Evolutionary conservation across 2,113 vertebrate species (phyloP).

Genomic region (Syngnathoides biaculeatus): DNA sequence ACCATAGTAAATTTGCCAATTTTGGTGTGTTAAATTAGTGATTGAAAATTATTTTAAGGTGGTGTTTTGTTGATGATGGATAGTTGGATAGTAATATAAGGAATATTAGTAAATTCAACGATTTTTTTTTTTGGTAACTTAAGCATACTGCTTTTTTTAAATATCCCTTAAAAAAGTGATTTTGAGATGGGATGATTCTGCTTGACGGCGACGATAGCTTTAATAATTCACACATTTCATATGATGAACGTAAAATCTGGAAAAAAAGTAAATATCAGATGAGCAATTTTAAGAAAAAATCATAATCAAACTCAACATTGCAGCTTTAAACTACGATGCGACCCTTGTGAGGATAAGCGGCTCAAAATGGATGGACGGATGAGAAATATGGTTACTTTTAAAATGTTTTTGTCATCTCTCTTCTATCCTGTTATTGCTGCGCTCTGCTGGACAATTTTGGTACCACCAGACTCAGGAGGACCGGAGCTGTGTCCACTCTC

Average conservation of each 20-base stretch:
- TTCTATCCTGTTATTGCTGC: conserved; percentile 51
- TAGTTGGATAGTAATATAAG: no score
- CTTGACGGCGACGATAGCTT: neutral
- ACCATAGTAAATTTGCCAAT: no score
- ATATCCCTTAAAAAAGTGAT: no score
- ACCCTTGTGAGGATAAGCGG: no score
- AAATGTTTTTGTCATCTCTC: conserved; percentile 25
- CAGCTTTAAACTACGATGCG: conserved; percentile 12
- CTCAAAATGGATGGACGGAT: no score
- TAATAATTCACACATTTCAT: neutral
- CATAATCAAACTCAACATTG: neutral
- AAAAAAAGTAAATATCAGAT: neutral
- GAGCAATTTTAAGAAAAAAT: neutral
- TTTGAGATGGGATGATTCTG: no score
- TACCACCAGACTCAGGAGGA: conserved; percentile 85
- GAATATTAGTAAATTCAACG: no score
- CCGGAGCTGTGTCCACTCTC: conserved; percentile 91
- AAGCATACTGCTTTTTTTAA: no score
- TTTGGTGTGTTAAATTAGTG: no score
- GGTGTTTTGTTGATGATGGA: no score
- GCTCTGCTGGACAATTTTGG: conserved; percentile 64
- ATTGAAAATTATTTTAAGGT: no score
- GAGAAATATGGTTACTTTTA: neutral
- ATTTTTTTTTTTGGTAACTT: no score
- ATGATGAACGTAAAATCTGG: neutral